phyloP scores from a whole-genome alignment of 2,888 invertebrate genomes.

The Parnassius smintheus region DNA sequence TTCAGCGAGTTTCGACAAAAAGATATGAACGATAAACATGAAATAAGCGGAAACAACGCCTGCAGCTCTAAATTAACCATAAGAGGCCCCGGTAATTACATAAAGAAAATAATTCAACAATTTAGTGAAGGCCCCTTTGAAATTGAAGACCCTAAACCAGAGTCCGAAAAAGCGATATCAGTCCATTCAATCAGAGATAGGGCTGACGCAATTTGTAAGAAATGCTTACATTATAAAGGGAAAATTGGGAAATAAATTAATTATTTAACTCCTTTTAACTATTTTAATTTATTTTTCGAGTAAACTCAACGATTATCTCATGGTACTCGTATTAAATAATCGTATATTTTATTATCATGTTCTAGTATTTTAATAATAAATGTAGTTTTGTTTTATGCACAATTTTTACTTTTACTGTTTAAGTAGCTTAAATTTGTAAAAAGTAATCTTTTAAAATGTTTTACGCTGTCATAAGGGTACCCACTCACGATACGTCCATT shows the following conservation, averaged over 20 bases:
- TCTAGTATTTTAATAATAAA: neutral
- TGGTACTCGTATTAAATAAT: too few species aligned
- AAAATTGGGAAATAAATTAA: constrained; percentile 57
- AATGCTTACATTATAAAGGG: constrained; percentile 76
- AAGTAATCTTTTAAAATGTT: constrained; percentile 13
- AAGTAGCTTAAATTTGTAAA: constrained; percentile 9
- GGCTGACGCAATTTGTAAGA: constrained; percentile 76
- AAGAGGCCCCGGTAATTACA: constrained; percentile 71
- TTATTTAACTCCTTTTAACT: too few species aligned
- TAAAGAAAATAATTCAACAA: constrained; percentile 74
- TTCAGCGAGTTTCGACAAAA: constrained; percentile 48
- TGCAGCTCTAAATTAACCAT: constrained; percentile 60
- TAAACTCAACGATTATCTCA: neutral
- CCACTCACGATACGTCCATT: too few species aligned
- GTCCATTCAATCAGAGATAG: constrained; percentile 64
- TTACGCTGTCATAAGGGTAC: neutral
- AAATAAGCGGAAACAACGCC: constrained; percentile 41
- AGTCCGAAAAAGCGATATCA: constrained; percentile 59
- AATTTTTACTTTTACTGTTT: constrained; percentile 22
- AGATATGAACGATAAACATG: constrained; percentile 40
- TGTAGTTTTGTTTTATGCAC: constrained; percentile 29
- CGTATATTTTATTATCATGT: too few species aligned
- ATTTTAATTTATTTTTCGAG: constrained; percentile 2
- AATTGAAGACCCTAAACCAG: constrained; percentile 61
- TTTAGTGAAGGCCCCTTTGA: constrained; percentile 75